Base-by-base conservation (phyloP, 2,888 invertebrate genomes). In the Caenorhabditis sp. region DNA sequence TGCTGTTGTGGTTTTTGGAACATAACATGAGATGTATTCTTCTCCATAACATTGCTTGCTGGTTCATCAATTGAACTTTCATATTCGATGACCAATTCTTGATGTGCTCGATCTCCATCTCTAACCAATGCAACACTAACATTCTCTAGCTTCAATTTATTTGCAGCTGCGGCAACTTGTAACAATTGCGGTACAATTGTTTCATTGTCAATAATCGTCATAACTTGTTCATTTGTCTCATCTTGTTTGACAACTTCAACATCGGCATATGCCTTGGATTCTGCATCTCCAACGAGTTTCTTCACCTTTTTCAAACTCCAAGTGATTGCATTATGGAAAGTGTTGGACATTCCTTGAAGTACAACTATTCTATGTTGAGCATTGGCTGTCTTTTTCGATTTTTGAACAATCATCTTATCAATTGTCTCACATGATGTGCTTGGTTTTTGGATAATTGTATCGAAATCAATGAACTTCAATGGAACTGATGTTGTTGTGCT, bases 291-390 rank as follows among this genome's bases (percentile, higher is more conserved):
- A 20, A 73, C 77, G 36, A 79, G 75, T 31, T 72, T 75, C 53
- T 73, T 72, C 2, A 82, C 82, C 56, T 83, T 83, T 58, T 76
- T 77, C 67, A 83, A 63, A 75, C 82, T 83, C 82, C 82, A 83
- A 2, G 81, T 83, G 62, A 83, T 81, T 0, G 82, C 82, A 60
- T 83, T 76, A n/a, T 81, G 78, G 75, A 83, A 83, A 21, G 74
- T 80, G 63, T 83, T 76, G 1, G 80, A 80, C 59, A 77, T 72
- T 70, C 82, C 82, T 58, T 83, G 81, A 14, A 83, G 70, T 8
- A 83, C 79, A 20, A 83, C 80, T 10, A 83, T 80, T 60, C 82
- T 60, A 49, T 82, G 82, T 59, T 82, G 80, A 8, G 82, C 82
- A 52, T 80, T 80, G 7, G 82, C 82, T 17, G 69, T 63, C 53